Conservation (phyloP, 2,113 vertebrate genomes). For the Lucifuga dentata region DNA sequence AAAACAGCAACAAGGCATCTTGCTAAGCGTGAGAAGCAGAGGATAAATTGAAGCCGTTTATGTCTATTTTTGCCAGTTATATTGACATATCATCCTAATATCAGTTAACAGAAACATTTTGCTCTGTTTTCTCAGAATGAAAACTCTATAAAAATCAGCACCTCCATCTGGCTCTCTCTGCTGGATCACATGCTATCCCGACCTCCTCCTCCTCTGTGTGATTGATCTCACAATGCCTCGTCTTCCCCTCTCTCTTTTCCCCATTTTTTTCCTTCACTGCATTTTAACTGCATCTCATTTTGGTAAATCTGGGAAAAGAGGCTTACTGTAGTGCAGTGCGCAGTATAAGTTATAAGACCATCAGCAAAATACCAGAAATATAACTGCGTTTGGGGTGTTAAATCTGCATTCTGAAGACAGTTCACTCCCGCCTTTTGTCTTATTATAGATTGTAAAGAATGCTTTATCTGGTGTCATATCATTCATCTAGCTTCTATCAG, state of each 20-base stretch:
- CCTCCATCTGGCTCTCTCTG: background rate
- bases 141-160: background rate
- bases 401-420: background rate
- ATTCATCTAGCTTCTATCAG: background rate
- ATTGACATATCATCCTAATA: background rate
- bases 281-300: conserved; percentile 5
- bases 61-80: too few species aligned
- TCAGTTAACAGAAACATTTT: background rate
- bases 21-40: too few species aligned
- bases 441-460: background rate
- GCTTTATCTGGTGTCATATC: background rate
- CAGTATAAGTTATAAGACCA: background rate
- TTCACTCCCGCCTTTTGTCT: background rate
- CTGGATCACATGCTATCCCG: background rate
- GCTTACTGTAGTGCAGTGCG: background rate
- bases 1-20: too few species aligned
- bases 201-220: conserved; percentile 7
- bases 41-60: too few species aligned
- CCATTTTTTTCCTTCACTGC: background rate
- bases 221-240: conserved; percentile 1
- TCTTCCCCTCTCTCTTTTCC: background rate
- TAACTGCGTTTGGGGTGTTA: background rate
- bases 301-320: background rate
- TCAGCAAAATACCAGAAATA: too few species aligned
- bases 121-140: background rate